phyloP scores from a whole-genome alignment of 2,888 invertebrate genomes.

The Hermaeophaga mercurialis region DNA sequence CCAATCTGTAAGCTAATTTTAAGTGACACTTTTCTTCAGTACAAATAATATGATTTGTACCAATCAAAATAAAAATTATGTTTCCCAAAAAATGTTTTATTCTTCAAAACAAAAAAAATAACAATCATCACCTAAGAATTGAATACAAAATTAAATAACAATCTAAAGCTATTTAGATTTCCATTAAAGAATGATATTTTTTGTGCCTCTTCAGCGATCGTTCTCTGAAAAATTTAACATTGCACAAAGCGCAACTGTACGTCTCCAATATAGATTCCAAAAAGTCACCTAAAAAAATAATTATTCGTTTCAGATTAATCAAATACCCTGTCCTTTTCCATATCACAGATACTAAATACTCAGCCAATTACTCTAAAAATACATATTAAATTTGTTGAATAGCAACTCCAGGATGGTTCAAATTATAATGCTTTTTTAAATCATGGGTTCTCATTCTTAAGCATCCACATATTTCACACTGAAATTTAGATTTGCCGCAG shows the following conservation, averaged over 20 bases:
- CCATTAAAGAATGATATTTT: conserved; percentile 16
- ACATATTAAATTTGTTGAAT: neutral
- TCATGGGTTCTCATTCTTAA: conserved; percentile 62
- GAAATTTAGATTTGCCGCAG: conserved; percentile 55
- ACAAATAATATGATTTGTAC: no score
- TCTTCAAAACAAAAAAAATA: no score
- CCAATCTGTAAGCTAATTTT: no score
- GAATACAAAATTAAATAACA: neutral
- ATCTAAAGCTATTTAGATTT: conserved; percentile 14
- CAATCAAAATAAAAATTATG: neutral
- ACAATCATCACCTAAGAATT: neutral
- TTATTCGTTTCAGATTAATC: no score
- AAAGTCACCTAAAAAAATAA: conserved; percentile 8
- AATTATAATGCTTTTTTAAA: conserved; percentile 45
- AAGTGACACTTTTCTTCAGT: no score
- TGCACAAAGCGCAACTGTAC: conserved; percentile 7
- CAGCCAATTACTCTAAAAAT: no score
- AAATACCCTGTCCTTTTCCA: neutral
- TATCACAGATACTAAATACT: neutral
- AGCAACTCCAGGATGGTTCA: conserved; percentile 1
- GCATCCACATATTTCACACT: conserved; percentile 18
- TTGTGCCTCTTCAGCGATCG: conserved; percentile 13
- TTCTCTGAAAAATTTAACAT: conserved; percentile 19
- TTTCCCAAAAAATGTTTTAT: neutral
- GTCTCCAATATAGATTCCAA: conserved; percentile 6